Evolutionary conservation across 2,113 vertebrate genomes (phyloP).

Genomic region (Lonchura striata): DNA sequence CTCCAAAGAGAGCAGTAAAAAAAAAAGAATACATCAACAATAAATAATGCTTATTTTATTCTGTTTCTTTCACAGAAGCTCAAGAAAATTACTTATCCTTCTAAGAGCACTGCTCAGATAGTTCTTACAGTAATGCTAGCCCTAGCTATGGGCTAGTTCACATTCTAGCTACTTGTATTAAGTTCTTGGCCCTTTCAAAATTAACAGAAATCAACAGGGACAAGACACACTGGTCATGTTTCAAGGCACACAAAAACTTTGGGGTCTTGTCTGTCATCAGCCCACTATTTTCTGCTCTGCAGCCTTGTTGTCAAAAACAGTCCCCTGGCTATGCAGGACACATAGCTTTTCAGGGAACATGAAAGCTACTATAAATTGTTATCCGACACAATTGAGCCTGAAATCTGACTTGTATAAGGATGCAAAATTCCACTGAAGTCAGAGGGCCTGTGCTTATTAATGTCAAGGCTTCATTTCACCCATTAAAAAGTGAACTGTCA

Average conservation of each 20-base stretch:
- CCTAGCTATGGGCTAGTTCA: background rate
- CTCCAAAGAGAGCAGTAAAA: background rate
- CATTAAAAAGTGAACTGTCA: constrained; percentile 58
- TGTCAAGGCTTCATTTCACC: constrained; percentile 46
- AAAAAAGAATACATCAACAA: background rate
- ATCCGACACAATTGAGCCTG: constrained; percentile 11
- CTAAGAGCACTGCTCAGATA: background rate
- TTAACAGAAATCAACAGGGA: constrained; percentile 7
- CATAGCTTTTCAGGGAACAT: constrained; percentile 15
- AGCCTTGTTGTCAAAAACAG: constrained; percentile 19
- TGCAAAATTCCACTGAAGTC: constrained; percentile 40
- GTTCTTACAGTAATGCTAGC: background rate
- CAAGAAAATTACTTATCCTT: background rate
- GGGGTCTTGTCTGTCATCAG: constrained; percentile 31
- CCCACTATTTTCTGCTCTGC: constrained; percentile 22
- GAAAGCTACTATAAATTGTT: constrained; percentile 42
- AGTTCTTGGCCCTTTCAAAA: background rate
- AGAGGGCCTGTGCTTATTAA: constrained; percentile 31
- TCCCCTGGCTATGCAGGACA: constrained; percentile 4
- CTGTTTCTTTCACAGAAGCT: background rate
- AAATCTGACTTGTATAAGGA: constrained; percentile 18
- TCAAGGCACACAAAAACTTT: constrained; percentile 32
- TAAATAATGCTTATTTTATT: background rate
- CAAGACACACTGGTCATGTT: constrained; percentile 17
- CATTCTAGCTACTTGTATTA: background rate